Percentiles rank a stretch among this genome's conserved stretches.
Conservation (phyloP, 2,888 invertebrate species). For the Lathronympha strigana region DNA sequence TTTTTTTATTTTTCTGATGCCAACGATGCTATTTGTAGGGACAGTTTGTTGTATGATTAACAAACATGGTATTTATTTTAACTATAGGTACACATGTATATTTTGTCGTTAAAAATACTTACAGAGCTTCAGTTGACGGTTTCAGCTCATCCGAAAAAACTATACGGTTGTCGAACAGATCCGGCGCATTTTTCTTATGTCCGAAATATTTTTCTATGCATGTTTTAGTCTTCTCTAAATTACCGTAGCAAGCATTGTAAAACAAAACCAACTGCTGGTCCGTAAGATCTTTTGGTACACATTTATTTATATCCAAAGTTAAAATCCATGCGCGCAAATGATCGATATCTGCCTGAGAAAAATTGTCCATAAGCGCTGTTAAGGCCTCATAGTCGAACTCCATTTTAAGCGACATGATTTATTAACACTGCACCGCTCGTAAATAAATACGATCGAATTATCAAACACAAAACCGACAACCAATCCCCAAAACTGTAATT, state of each 20-base stretch:
- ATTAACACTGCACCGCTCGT: conserved; percentile 54
- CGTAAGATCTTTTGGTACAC: conserved; percentile 78
- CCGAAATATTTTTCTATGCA: conserved; percentile 87
- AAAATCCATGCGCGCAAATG: conserved; percentile 75
- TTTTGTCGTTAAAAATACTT: conserved; percentile 68
- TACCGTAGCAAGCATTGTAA: conserved; percentile 86
- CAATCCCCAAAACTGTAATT: conserved; percentile 49
- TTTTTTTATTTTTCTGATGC: neutral
- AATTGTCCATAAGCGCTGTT: conserved; percentile 73
- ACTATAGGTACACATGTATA: too few species aligned
- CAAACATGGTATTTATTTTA: neutral
- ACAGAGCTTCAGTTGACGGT: conserved; percentile 78
- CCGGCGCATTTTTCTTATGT: conserved; percentile 83
- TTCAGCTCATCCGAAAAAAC: conserved; percentile 79
- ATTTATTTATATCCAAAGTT: conserved; percentile 76
- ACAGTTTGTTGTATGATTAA: neutral
- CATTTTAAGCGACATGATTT: conserved; percentile 69
- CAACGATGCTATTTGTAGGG: neutral
- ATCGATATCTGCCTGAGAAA: conserved; percentile 78
- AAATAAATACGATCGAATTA: conserved; percentile 56
- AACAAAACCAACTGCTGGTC: conserved; percentile 87
- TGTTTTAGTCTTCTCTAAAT: conserved; percentile 83
- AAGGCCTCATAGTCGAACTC: conserved; percentile 74
- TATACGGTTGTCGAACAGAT: conserved; percentile 85
- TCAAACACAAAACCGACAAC: conserved; percentile 52